Percentiles rank a stretch among this genome's conserved stretches.
Conservation (phyloP, 2,888 invertebrate species). For the Prenolepis imparis region DNA sequence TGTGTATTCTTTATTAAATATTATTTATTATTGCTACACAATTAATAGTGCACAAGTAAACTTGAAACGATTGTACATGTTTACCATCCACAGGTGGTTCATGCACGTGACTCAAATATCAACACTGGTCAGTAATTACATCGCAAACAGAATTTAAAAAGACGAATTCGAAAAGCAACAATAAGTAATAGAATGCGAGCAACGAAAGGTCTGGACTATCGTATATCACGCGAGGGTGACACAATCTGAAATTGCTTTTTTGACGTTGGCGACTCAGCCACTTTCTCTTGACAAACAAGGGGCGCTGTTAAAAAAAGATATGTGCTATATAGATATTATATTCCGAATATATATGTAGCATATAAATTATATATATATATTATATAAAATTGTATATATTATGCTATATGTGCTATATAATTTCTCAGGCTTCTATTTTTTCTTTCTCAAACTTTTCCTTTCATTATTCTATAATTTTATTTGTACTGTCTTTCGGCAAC, state of each 20-base stretch:
- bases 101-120: conserved; percentile 17
- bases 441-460: too few species aligned
- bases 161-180: background rate
- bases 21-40: background rate
- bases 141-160: background rate
- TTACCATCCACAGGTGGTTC: conserved; percentile 47
- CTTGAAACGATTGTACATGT: background rate
- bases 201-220: background rate
- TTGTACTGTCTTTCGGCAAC: too few species aligned
- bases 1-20: background rate
- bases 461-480: too few species aligned
- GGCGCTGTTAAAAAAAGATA: conserved; percentile 21
- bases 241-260: conserved; percentile 19
- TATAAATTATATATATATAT: background rate
- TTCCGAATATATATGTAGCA: background rate
- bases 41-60: conserved; percentile 28
- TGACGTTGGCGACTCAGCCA: background rate
- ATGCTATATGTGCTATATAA: too few species aligned
- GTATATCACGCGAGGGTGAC: background rate
- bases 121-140: conserved; percentile 9
- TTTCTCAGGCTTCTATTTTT: too few species aligned
- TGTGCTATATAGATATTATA: background rate
- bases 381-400: too few species aligned
- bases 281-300: conserved; percentile 33
- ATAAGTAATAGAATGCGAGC: background rate